A percentile compares a stretch with the other conserved stretches of the same genome.
Conservation (phyloP, 1,140 invertebrate species). For the Zaprionus kolodkinae region DNA sequence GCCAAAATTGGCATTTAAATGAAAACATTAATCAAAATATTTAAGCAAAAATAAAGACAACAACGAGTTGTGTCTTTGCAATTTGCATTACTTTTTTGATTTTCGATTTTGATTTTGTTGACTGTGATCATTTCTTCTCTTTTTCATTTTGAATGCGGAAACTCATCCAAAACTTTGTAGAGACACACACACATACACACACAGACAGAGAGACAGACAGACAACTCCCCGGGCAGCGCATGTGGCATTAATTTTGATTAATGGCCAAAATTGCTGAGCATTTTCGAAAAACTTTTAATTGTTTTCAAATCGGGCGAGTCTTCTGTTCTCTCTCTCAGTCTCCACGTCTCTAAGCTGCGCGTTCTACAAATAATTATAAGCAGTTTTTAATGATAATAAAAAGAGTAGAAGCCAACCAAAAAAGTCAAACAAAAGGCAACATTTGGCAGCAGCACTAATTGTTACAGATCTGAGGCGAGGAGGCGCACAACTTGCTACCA, state of each 20-base stretch:
- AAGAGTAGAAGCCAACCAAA: conserved; percentile 31
- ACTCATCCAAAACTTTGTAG: conserved; percentile 50
- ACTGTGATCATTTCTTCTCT: conserved; percentile 24
- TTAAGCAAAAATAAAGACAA: conserved; percentile 22
- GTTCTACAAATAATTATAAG: conserved; percentile 83
- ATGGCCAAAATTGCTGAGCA: conserved; percentile 77
- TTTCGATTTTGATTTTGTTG: conserved; percentile 17
- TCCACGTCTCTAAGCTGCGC: conserved; percentile 43
- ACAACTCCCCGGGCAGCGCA: conserved; percentile 56
- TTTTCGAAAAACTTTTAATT: conserved; percentile 76
- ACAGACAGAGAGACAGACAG: conserved; percentile 8
- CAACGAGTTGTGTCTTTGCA: conserved; percentile 28
- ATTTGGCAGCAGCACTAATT: conserved; percentile 73
- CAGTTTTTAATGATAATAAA: conserved; percentile 75
- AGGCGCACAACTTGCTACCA: conserved; percentile 75
- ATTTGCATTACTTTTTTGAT: conserved; percentile 50
- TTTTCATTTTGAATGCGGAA: conserved; percentile 61
- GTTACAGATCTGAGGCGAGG: conserved; percentile 72
- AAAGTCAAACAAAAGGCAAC: conserved; percentile 65
- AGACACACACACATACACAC: conserved; percentile 40
- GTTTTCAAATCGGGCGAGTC: conserved; percentile 72
- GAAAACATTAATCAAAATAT: conserved; percentile 50
- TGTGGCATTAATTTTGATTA: conserved; percentile 83
- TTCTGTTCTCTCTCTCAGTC: not conserved
- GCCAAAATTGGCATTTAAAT: conserved; percentile 60